Evolutionary conservation across 2,888 invertebrate species (phyloP).

Genomic region (Saturnia pavonia): DNA sequence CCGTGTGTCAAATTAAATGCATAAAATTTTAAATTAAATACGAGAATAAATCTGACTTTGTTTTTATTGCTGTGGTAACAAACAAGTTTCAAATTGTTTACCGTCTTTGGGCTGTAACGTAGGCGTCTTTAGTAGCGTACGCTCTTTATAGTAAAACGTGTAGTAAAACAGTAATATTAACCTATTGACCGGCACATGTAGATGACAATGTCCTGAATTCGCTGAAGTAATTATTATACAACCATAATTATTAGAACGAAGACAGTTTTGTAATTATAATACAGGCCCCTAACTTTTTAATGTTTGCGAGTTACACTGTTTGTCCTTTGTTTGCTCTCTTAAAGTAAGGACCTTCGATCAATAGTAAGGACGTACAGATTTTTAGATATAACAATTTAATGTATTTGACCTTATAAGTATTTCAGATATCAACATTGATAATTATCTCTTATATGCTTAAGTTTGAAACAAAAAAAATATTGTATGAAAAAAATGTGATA

Average conservation of each 20-base stretch:
- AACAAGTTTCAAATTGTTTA: conserved; percentile 14
- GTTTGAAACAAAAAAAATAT: too few relatives aligned
- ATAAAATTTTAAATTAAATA: neutral
- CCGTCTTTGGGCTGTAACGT: conserved; percentile 17
- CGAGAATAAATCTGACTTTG: neutral
- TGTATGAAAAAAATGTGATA: too few relatives aligned
- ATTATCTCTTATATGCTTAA: too few relatives aligned
- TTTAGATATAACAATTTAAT: neutral
- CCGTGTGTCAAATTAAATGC: neutral
- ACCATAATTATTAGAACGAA: neutral
- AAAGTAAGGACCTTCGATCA: too few relatives aligned
- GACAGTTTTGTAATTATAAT: neutral
- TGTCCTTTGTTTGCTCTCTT: neutral
- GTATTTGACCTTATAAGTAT: neutral
- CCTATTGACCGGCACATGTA: conserved; percentile 5
- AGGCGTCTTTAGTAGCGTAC: conserved; percentile 19
- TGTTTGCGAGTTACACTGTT: neutral
- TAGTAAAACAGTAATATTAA: conserved; percentile 16
- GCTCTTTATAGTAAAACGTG: conserved; percentile 22
- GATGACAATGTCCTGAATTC: neutral
- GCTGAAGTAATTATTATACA: neutral
- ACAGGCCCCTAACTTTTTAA: neutral
- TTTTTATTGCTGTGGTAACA: neutral
- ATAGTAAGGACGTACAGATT: neutral
- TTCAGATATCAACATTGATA: neutral